A percentile compares a stretch with the other conserved stretches of the same genome.
Conservation (phyloP, 1,140 invertebrate species). For the Dendroctonus valens region DNA sequence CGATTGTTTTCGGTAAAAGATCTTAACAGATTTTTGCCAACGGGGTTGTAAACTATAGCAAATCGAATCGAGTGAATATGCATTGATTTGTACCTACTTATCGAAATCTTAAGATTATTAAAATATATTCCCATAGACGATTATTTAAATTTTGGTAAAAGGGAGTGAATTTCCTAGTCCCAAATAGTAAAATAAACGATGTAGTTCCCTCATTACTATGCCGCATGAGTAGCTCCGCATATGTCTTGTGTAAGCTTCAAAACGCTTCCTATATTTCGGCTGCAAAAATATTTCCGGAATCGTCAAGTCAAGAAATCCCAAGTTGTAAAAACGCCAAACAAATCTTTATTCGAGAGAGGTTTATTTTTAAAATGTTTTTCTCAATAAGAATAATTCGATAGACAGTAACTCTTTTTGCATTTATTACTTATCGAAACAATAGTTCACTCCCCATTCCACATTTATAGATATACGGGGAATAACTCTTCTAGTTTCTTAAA, state of each 20-base stretch:
- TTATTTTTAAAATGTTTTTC: too few species aligned
- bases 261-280: conserved; percentile 27
- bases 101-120: conserved; percentile 7
- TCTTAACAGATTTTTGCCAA: too few species aligned
- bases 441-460: too few species aligned
- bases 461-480: too few species aligned
- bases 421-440: too few species aligned
- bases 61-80: not conserved
- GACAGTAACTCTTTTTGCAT: too few species aligned
- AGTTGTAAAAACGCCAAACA: conserved; percentile 17
- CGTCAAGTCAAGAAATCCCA: conserved; percentile 22
- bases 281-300: conserved; percentile 27
- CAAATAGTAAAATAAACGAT: conserved; percentile 29
- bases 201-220: conserved; percentile 26
- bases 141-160: conserved; percentile 21
- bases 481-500: too few species aligned
- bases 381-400: too few species aligned
- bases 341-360: conserved; percentile 1
- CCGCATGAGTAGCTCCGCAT: conserved; percentile 15
- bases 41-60: too few species aligned
- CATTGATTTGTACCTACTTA: conserved; percentile 13
- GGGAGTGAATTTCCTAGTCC: conserved; percentile 22
- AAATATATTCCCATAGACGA: conserved; percentile 16
- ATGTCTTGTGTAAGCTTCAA: conserved; percentile 21
- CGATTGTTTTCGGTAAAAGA: too few species aligned